Conservation (phyloP, 1,140 invertebrate genomes). For the Hesperophylax magnus region DNA sequence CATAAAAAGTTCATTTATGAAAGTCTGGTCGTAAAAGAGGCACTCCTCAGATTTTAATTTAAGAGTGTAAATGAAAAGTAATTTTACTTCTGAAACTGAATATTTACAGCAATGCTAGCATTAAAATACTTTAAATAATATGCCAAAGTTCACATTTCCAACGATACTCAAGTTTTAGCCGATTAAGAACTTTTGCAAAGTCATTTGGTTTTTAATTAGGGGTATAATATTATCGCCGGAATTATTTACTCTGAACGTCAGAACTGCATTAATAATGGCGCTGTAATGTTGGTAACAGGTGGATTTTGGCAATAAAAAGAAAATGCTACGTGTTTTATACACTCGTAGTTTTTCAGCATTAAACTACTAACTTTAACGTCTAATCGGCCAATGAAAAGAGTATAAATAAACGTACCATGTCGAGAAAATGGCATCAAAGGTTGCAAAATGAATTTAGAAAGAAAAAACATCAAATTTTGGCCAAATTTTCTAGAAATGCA, state of each 20-base stretch:
- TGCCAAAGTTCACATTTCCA: background rate
- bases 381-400: no score
- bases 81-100: background rate
- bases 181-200: conserved; percentile 23
- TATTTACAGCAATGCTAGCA: background rate
- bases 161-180: background rate
- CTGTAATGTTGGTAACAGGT: background rate
- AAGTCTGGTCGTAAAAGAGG: no score
- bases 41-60: no score
- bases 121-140: background rate
- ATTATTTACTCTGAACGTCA: background rate
- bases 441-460: no score
- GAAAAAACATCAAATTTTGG: no score
- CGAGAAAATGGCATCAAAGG: no score
- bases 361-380: no score
- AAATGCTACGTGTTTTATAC: no score
- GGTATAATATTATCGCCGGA: background rate
- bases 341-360: no score
- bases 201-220: conserved; percentile 29
- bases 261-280: background rate
- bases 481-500: no score
- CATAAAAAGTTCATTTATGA: no score
- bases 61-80: background rate
- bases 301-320: background rate
- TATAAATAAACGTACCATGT: no score